Conservation (phyloP, 2,888 invertebrate genomes). For the Drosophila emarginata region DNA sequence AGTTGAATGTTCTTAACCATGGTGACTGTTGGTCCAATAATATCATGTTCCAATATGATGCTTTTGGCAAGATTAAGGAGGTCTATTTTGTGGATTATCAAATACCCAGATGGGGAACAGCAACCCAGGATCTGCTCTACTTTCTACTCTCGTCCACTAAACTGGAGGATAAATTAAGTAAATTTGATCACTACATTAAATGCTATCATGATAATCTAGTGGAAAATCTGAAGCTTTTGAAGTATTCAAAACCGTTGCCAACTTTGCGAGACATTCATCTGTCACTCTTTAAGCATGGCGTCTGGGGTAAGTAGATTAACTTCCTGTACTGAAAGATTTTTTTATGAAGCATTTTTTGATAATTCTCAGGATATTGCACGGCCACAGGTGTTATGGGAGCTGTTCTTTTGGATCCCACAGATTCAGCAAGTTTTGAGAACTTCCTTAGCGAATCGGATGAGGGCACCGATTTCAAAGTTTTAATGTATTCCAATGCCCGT, state of each 20-base stretch:
- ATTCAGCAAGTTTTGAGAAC: conserved; percentile 65
- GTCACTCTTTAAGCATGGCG: conserved; percentile 63
- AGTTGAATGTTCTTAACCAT: conserved; percentile 73
- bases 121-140: conserved; percentile 74
- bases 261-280: conserved; percentile 68
- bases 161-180: conserved; percentile 70
- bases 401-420: conserved; percentile 67
- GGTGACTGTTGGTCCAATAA: conserved; percentile 78
- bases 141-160: conserved; percentile 76
- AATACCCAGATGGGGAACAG: conserved; percentile 66
- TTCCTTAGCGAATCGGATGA: conserved; percentile 52
- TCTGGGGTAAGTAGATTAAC: conserved; percentile 62
- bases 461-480: conserved; percentile 53
- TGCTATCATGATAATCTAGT: conserved; percentile 75
- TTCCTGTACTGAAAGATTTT: neutral
- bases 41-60: conserved; percentile 73
- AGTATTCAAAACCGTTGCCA: conserved; percentile 73
- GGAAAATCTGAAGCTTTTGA: conserved; percentile 65
- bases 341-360: too few relatives aligned
- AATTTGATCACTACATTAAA: conserved; percentile 78
- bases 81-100: conserved; percentile 77
- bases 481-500: conserved; percentile 62
- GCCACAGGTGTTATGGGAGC: conserved; percentile 67
- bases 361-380: conserved; percentile 50
- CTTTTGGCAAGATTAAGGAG: conserved; percentile 60